Percentiles rank a stretch among this genome's conserved stretches.
phyloP scores from a whole-genome alignment of 2,113 vertebrate species.

The Passerina amoena region DNA sequence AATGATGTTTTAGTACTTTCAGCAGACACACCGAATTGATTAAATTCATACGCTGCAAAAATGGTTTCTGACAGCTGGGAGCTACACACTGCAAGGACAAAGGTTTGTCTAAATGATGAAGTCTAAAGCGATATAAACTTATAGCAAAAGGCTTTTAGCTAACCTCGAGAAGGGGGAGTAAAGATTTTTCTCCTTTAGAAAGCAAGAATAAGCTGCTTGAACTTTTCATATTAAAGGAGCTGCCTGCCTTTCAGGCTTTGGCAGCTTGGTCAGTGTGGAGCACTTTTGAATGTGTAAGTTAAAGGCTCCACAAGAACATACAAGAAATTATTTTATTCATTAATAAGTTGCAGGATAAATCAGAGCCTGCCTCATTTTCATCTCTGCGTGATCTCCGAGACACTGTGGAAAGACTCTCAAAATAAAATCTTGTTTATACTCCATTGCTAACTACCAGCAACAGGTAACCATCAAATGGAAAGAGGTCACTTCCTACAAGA shows the following conservation, averaged over 20 bases:
- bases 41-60: slow-evolving; percentile 19
- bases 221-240: neutral
- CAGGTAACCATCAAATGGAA: neutral
- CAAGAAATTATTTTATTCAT: neutral
- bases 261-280: neutral
- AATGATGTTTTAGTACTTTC: slow-evolving; percentile 33
- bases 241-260: neutral
- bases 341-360: neutral
- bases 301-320: neutral
- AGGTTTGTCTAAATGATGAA: neutral
- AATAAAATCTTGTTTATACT: neutral
- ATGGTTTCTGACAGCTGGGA: slow-evolving; percentile 23
- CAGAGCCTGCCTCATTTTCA: neutral
- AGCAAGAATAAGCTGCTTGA: neutral
- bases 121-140: neutral
- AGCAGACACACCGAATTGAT: neutral
- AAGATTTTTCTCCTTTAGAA: neutral
- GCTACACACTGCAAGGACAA: slow-evolving; percentile 11
- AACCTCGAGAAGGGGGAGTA: neutral
- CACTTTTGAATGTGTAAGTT: neutral
- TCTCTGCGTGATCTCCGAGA: neutral
- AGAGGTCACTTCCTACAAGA: neutral
- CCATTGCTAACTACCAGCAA: neutral
- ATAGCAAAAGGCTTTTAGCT: neutral
- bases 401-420: neutral